A percentile compares a stretch with the other conserved stretches of the same genome.
Conservation (phyloP, 2,797 vertebrate species). For the Acrossocheilus wenchowensis region DNA sequence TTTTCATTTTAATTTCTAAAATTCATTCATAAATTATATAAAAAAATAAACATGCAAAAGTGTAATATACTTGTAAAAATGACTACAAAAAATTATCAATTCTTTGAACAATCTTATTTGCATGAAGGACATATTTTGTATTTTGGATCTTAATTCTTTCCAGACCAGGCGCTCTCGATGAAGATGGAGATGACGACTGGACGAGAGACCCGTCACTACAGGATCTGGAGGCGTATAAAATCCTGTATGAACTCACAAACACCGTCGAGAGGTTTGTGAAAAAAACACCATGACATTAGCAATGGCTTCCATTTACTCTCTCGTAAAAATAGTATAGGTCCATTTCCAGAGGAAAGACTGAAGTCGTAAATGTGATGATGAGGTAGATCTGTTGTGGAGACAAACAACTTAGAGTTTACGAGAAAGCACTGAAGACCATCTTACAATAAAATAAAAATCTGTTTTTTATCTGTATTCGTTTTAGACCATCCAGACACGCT, state of each 20-base stretch:
- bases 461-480: not conserved
- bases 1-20: not conserved
- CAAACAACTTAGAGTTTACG: constrained; percentile 4
- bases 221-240: constrained; percentile 61
- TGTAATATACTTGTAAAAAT: not conserved
- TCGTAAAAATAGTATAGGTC: not conserved
- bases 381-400: not conserved
- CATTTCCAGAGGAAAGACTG: not conserved
- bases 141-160: not conserved
- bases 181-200: constrained; percentile 50
- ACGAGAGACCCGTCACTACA: constrained; percentile 51
- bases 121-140: not conserved
- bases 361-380: not conserved
- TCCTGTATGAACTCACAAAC: constrained; percentile 61
- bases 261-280: constrained; percentile 57
- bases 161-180: constrained; percentile 53
- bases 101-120: not conserved
- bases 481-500: constrained; percentile 82
- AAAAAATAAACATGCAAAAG: not conserved
- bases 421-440: not conserved
- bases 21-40: not conserved
- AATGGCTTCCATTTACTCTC: not conserved
- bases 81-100: not conserved
- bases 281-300: not conserved
- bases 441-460: not conserved